Evolutionary conservation across 2,888 invertebrate genomes (phyloP), one percentile per base, ranked within the genome.

Genomic region (Drosophila mayaguana): DNA sequence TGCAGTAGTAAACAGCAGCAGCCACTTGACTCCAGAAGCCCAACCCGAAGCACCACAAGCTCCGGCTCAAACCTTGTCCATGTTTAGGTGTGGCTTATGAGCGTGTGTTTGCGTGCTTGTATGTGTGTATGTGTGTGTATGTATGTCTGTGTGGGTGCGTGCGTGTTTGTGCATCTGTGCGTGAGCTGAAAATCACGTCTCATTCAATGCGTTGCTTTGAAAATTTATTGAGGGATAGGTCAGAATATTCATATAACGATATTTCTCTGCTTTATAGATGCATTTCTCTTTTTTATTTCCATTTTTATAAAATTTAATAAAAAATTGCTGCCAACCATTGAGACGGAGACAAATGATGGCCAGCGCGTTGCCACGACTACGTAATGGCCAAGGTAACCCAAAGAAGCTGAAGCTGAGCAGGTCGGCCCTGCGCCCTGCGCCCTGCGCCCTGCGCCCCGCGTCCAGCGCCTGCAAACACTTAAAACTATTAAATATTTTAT

Each of bases 401-500:
- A 18, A 38, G 64, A 54, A 72, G 42, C 45, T 36, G 42, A 43
- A n/a, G n/a, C 48, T 48, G n/a, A n/a, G 18, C 48, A 5, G 20
- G 11, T 2, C 5, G 22, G 9, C n/a, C 6, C 53, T 22, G 16
- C 6, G 12, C 46, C 28, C 20, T 25, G 34, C n/a, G 9, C 22
- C n/a, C 18, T 16, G 46, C 54, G 32, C 40, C 42, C n/a, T n/a
- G 16, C 6, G 12, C 46, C 28, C 20, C 25, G 34, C n/a, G 9
- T 18, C n/a, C 18, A 12, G 46, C 54, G 32, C 40, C 42, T 45
- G 71, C 73, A 74, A 89, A 75, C 90, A 85, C 86, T 85, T 88
- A 85, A 81, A 79, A 81, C 86, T 81, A 88, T 86, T 87, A 85
- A 89, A 89, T 89, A 89, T 87, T 87, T 89, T 79, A 89, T 81